A percentile compares a stretch with the other conserved stretches of the same genome.
Conservation (phyloP, 2,888 invertebrate species). For the Ditula angustiorana region DNA sequence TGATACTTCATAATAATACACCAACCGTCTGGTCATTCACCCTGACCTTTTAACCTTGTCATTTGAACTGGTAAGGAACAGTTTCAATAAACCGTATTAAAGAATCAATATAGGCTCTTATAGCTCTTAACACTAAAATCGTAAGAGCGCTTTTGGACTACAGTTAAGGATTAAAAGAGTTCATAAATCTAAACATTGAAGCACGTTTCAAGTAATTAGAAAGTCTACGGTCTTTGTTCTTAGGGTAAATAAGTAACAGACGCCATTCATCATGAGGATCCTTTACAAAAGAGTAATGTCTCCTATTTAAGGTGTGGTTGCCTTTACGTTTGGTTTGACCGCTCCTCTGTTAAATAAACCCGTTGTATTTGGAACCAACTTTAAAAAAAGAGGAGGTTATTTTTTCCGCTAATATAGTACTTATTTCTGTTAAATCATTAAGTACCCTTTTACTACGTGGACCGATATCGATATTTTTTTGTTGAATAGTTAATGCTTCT, state of each 20-base stretch:
- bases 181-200: conserved; percentile 62
- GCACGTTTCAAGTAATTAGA: conserved; percentile 69
- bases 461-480: too few species aligned
- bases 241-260: conserved; percentile 39
- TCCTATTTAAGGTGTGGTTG: conserved; percentile 23
- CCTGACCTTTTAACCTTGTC: conserved; percentile 75
- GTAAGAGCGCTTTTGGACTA: conserved; percentile 37
- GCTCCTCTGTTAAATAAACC: background rate
- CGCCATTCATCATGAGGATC: conserved; percentile 33
- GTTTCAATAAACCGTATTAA: conserved; percentile 66
- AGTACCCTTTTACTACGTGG: too few species aligned
- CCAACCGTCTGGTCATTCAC: conserved; percentile 66
- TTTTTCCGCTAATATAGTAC: too few species aligned
- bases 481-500: too few species aligned
- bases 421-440: too few species aligned
- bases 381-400: too few species aligned
- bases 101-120: conserved; percentile 57
- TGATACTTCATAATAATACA: conserved; percentile 58
- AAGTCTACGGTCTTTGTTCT: conserved; percentile 72
- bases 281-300: conserved; percentile 30
- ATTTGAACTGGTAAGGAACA: conserved; percentile 64
- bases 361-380: background rate
- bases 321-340: conserved; percentile 4
- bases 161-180: conserved; percentile 48
- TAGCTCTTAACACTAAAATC: conserved; percentile 35